Evolutionary conservation across 2,797 vertebrate species (phyloP).

Genomic region (Ateles fusciceps): DNA sequence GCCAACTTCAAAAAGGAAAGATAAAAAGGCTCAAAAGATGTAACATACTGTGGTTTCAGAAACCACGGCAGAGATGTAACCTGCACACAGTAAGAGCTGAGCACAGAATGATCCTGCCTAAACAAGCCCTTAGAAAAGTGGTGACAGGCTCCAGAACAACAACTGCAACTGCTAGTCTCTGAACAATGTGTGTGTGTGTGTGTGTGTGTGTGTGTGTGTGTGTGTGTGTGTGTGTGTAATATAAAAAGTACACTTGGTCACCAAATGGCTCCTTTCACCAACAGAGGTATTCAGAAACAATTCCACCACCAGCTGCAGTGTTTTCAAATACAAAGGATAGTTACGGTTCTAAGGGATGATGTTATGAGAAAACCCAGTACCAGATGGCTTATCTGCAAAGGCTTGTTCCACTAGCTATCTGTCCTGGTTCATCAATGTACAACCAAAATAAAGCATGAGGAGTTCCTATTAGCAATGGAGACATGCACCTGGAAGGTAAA

Average conservation of each 20-base stretch:
- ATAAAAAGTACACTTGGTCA: background rate
- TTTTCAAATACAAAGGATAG: slow-evolving; percentile 56
- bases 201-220: background rate
- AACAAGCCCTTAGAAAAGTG: slow-evolving; percentile 53
- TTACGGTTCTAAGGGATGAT: background rate
- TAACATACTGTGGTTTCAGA: slow-evolving; percentile 20
- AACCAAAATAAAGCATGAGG: background rate
- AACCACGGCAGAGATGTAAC: background rate
- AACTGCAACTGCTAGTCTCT: slow-evolving; percentile 33
- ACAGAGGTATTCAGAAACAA: slow-evolving; percentile 39
- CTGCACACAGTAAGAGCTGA: background rate
- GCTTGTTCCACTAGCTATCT: background rate
- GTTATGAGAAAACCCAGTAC: background rate
- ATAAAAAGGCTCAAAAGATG: background rate
- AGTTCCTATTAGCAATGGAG: background rate
- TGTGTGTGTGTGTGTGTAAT: background rate
- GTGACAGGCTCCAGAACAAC: slow-evolving; percentile 42
- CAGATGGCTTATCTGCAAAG: slow-evolving; percentile 35
- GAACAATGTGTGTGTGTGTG: slow-evolving; percentile 43
- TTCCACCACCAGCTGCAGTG: background rate
- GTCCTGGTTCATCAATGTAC: background rate
- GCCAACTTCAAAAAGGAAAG: slow-evolving; percentile 12
- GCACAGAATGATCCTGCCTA: background rate
- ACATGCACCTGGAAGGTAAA: background rate
- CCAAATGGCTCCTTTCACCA: background rate